Conservation (phyloP, 1,140 invertebrate genomes). For the Stegodyphus mimosarum region DNA sequence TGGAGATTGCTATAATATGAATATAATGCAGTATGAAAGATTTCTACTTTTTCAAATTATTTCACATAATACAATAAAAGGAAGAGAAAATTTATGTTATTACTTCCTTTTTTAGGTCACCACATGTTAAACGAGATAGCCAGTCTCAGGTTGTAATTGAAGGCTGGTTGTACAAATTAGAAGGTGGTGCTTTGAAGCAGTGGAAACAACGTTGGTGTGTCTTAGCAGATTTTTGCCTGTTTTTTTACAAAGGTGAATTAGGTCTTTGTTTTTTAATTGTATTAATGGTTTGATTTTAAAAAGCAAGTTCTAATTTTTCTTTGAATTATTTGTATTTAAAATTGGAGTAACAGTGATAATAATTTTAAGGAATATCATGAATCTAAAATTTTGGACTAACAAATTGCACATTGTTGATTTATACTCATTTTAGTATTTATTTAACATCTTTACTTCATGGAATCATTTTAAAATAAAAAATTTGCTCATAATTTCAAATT, state of each 20-base stretch:
- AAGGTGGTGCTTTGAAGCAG: conserved; percentile 88
- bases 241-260: conserved; percentile 90
- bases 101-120: conserved; percentile 63
- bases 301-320: too few relatives aligned
- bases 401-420: too few relatives aligned
- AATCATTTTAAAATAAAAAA: too few relatives aligned
- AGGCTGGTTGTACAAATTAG: conserved; percentile 92
- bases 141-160: conserved; percentile 84
- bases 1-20: neutral
- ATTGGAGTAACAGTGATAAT: too few relatives aligned
- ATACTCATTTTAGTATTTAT: too few relatives aligned
- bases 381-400: too few relatives aligned
- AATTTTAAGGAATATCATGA: too few relatives aligned
- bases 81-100: neutral
- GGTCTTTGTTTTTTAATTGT: neutral
- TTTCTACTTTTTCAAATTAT: neutral
- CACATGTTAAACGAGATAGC: conserved; percentile 67
- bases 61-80: neutral
- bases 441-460: too few relatives aligned
- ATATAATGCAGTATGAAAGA: neutral
- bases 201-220: conserved; percentile 98
- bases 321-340: too few relatives aligned
- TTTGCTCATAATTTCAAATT: too few relatives aligned
- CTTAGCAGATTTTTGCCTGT: conserved; percentile 90
- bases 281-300: too few relatives aligned